Base-by-base conservation (phyloP, 2,888 invertebrate genomes). In the Diloba caeruleocephala region DNA sequence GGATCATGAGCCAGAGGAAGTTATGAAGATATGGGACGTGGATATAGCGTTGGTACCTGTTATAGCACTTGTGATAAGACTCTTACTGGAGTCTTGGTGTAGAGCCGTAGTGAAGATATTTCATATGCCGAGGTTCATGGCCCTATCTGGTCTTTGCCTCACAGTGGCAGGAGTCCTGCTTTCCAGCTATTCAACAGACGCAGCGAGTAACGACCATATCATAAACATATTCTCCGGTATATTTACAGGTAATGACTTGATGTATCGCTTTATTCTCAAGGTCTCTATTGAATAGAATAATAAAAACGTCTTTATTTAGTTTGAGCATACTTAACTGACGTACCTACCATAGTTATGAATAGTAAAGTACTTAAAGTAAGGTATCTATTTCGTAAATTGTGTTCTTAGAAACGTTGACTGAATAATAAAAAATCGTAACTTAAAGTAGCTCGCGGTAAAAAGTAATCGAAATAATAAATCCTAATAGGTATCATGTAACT, bases 31-130 rank as follows among this genome's bases (percentile, higher is more conserved):
- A 73, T 95, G 95, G 95, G 94, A 94, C 34, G 91, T 94, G 49
- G 92, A 94, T 56, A 87, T 96, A 43, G 91, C 95, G 1, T 79
- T 95, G 46, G 94, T 95, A 39, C 95, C 96, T 0, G 90, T 96
- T 61, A 88, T 95, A 61, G 94, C 94, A 79, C 85, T 93, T 23
- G 94, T 95, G 7, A 94, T 94, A 63, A 92, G 94, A 79, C 89
- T 94, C 33, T 85, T 95, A 46, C 66, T 90, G 85, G 96, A 96
- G 78, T 95, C 95, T 3, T 94, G 95, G 93, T 92, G 94, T 57
- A 82, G 94, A 39, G 91, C 92, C 7, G 83, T 96, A 41, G 94
- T 95, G 59, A 92, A 92, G 59, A 86, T 88, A 29, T 94, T 94
- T 76, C 94, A 93, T 56, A 95, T 95, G 94, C 95, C 95, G 0